Evolutionary conservation across 2,888 invertebrate species (phyloP).

Genomic region (Clepsis dumicolana): DNA sequence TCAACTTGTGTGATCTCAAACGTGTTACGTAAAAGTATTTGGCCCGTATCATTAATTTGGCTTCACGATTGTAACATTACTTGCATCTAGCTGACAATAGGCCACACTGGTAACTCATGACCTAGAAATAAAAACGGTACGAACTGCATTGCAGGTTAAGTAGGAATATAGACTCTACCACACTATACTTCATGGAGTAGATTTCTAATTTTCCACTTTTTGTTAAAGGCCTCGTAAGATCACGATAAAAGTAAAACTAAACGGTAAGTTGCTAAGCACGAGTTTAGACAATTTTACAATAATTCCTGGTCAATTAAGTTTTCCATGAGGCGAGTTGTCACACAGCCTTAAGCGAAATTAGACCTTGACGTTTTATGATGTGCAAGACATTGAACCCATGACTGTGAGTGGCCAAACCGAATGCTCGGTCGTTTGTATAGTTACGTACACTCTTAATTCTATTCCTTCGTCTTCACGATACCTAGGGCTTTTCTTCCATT

Average conservation of each 20-base stretch:
- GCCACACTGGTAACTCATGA: neutral
- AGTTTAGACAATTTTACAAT: neutral
- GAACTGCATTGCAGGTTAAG: neutral
- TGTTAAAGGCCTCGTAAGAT: neutral
- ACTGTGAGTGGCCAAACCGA: neutral
- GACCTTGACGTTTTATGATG: neutral
- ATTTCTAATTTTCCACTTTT: neutral
- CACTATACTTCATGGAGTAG: too few relatives aligned
- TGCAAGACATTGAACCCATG: slow-evolving; percentile 1
- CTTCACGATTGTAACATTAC: neutral
- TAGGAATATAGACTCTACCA: neutral
- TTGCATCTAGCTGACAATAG: neutral
- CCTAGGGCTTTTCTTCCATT: neutral
- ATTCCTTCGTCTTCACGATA: neutral
- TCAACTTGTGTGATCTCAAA: slow-evolving; percentile 5
- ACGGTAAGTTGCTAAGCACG: neutral
- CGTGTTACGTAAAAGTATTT: neutral
- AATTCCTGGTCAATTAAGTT: neutral
- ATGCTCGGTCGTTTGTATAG: neutral
- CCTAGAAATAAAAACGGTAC: neutral
- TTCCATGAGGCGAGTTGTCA: neutral
- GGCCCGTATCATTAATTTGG: neutral
- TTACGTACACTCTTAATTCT: neutral
- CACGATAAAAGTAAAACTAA: neutral
- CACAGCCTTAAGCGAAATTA: neutral